Conservation (phyloP, 2,113 vertebrate species). For the Arizona elegans region DNA sequence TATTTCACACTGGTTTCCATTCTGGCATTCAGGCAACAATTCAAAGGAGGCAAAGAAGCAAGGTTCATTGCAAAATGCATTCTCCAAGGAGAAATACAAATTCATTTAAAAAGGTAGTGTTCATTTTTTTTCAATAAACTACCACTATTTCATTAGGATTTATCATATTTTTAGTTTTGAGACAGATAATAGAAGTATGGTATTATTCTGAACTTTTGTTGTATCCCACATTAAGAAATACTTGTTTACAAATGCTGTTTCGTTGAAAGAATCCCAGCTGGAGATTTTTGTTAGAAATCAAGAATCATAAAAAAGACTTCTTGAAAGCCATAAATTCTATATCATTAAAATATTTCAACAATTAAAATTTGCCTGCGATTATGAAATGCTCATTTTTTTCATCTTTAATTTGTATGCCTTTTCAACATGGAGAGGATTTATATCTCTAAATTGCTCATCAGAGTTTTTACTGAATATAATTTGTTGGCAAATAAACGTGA, state of each 20-base stretch:
- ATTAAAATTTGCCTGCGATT: slow-evolving; percentile 69
- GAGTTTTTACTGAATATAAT: slow-evolving; percentile 72
- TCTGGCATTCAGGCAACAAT: slow-evolving; percentile 1
- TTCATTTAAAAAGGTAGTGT: slow-evolving; percentile 49
- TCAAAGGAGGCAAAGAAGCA: slow-evolving; percentile 11
- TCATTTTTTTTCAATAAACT: slow-evolving; percentile 21
- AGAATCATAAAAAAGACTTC: slow-evolving; percentile 62
- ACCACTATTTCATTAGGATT: slow-evolving; percentile 3
- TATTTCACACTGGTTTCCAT: background rate
- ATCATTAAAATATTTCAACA: slow-evolving; percentile 77
- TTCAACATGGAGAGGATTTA: slow-evolving; percentile 65
- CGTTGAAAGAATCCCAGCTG: slow-evolving; percentile 71
- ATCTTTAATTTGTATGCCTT: slow-evolving; percentile 71
- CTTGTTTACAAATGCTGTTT: slow-evolving; percentile 69
- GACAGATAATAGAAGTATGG: slow-evolving; percentile 47
- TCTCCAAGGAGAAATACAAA: slow-evolving; percentile 34
- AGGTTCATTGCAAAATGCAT: slow-evolving; percentile 32
- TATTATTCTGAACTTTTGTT: slow-evolving; percentile 52
- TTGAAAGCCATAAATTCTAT: slow-evolving; percentile 73
- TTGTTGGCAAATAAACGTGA: slow-evolving; percentile 75
- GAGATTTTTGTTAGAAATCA: slow-evolving; percentile 74
- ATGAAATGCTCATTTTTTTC: slow-evolving; percentile 70
- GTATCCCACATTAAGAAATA: slow-evolving; percentile 63
- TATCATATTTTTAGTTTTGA: slow-evolving; percentile 60
- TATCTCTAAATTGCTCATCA: slow-evolving; percentile 68